These are phyloP conservation scores for Syngnathus acus DNA, from an alignment of 2,797 vertebrate genomes.

Conservation along the genomic window DNA sequence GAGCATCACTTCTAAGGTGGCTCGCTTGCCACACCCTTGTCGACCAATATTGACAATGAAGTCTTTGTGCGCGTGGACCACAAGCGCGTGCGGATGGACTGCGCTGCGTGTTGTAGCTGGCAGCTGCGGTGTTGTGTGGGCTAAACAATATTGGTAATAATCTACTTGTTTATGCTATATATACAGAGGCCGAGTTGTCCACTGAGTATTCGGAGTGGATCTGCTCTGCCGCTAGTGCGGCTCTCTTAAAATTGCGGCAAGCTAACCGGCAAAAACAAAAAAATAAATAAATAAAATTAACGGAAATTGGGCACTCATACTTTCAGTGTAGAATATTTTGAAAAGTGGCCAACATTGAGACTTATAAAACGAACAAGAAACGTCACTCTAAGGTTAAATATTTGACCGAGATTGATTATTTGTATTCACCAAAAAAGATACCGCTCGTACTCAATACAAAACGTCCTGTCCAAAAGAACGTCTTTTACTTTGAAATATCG, in stretches of 20 bases:
- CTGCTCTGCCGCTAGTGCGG: slow-evolving; percentile 67
- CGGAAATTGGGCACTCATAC: slow-evolving; percentile 8
- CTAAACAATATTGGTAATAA: too few relatives aligned
- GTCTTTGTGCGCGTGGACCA: slow-evolving; percentile 41
- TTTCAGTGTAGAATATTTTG: slow-evolving; percentile 24
- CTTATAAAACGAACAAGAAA: neutral
- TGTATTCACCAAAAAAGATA: neutral
- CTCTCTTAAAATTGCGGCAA: slow-evolving; percentile 26
- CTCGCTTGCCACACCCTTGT: slow-evolving; percentile 63
- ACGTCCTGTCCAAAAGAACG: too few relatives aligned
- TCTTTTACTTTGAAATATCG: slow-evolving; percentile 38
- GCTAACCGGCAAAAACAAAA: neutral
- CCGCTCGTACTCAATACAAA: neutral
- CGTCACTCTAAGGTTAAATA: neutral
- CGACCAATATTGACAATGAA: slow-evolving; percentile 51
- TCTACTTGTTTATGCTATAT: slow-evolving; percentile 10
- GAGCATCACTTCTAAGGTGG: slow-evolving; percentile 35
- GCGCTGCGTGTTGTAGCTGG: neutral
- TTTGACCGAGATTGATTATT: neutral
- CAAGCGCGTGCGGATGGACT: slow-evolving; percentile 44
- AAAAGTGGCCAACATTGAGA: neutral
- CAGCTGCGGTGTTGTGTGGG: neutral
- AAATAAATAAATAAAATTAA: neutral
- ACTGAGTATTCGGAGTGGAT: slow-evolving; percentile 53
- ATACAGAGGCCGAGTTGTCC: slow-evolving; percentile 46